Evolutionary conservation across 2,113 vertebrate genomes (phyloP), one percentile per base, ranked within the genome.

Genomic region (Catharus bicknelli): DNA sequence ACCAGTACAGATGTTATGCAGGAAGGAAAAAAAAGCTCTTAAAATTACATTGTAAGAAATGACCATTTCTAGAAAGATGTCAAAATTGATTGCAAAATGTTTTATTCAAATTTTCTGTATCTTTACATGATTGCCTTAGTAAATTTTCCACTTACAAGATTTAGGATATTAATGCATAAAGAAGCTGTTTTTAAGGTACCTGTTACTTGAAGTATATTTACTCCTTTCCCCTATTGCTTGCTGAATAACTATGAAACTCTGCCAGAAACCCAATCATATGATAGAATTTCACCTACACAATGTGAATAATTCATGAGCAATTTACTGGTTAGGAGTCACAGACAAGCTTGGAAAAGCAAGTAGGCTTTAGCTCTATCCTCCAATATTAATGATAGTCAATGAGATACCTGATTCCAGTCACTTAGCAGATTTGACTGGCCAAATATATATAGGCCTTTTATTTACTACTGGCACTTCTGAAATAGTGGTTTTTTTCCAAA

Each of bases 171-270:
- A 7, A 30, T 36, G 23, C 54, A 63, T 13, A 73, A 74, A 92
- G 32, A 81, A 59, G 22, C 27, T 76, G 38, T 68, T 45, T 27
- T 86, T 45, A 69, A 90, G 75, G 32, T 86, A 87, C 42, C 42
- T 87, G 23, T 80, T 84, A 74, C 36, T 94, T 70, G 45, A 86
- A 75, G 75, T 85, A 76, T 83, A 22, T 70, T 90, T 85, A 62
- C 62, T 70, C 34, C 38, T 72, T 88, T 73, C 62, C 80, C 32
- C 43, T 81, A 38, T 51, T 88, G 81, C 36, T 73, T 34, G 29
- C 70, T 89, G 54, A 87, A 15, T 75, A 84, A 48, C 23, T 70
- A 30, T 29, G 40, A 90, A 86, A 72, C 21, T 55, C 23, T 79
- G 91, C 69, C 84, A 94, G 74, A 72, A 79, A 36, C 45, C 36